Evolutionary conservation across 2,888 invertebrate species (phyloP), one percentile per base, ranked within the genome.

Genomic region (Phasia obesa): DNA sequence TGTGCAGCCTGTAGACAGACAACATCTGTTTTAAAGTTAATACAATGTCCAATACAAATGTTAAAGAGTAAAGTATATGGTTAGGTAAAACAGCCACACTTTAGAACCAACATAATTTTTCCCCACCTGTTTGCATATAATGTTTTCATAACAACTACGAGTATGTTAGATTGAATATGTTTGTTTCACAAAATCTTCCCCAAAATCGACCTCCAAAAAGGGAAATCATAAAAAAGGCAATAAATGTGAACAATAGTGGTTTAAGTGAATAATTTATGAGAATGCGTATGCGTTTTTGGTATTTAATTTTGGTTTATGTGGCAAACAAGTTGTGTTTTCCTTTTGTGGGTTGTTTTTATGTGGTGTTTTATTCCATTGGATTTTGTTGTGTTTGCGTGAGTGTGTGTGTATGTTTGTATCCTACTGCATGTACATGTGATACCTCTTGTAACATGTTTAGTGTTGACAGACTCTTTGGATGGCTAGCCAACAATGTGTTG

Each of bases 221-320:
- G 13, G 67, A 69, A 53, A 80, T 19, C 49, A 55, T 35, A 47
- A 59, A 69, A 75, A 62, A 64, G 38, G 38, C 69, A 76, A 79
- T 83, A 79, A 83, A 76, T 79, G 75, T 76, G 76, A 67, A 80
- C 83, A 82, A 59, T 62, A 73, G 71, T 73, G 71, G 83, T 76
- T 84, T 80, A 75, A 80, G 76, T 84, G 76, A 71, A 76, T 84
- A 84, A 84, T 84, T 80, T 84, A 84, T 84, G 80, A 31, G 78
- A 84, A 77, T 76, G 73, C 80, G 76, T 84, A 77, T 64, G 75
- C 49, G 60, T 76, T 70, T 79, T 76, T 84, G 84, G 80, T 80
- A 84, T 84, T 84, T 84, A 73, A 80, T 84, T 84, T 80, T 84
- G 84, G 80, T 84, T 80, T 80, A 80, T 84, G 82, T 83, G 84